Percentiles rank a stretch among this genome's conserved stretches.
These are phyloP conservation scores for Gasterosteus aculeatus DNA, from an alignment of 2,113 vertebrate species.

Conservation along the genomic window DNA sequence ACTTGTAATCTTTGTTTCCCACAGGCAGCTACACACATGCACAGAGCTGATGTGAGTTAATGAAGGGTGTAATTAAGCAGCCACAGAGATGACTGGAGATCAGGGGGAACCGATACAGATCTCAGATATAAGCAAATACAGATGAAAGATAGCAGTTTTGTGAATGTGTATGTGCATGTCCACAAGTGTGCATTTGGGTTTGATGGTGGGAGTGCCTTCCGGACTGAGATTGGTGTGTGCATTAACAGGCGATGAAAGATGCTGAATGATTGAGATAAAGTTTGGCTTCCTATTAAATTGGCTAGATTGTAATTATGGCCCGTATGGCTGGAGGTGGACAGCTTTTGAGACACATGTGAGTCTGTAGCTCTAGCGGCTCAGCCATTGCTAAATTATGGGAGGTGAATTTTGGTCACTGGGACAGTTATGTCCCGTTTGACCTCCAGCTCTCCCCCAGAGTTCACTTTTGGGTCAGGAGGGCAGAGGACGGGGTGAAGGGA, in stretches of 20 bases:
- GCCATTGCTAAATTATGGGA: conserved; percentile 63
- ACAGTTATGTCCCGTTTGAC: conserved; percentile 69
- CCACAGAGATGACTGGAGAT: conserved; percentile 74
- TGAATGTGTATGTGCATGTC: conserved; percentile 8
- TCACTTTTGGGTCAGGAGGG: conserved; percentile 69
- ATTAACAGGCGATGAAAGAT: conserved; percentile 47
- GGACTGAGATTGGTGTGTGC: conserved; percentile 42
- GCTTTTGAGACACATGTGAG: conserved; percentile 24
- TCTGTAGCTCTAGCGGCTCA: conserved; percentile 9
- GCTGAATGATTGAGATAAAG: conserved; percentile 59
- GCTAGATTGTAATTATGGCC: conserved; percentile 63
- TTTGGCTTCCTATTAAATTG: conserved; percentile 67
- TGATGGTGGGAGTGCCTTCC: conserved; percentile 25
- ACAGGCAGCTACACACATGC: conserved; percentile 54
- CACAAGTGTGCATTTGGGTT: conserved; percentile 34
- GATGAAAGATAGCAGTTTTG: conserved; percentile 70
- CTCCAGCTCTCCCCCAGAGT: conserved; percentile 55
- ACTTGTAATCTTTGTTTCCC: conserved; percentile 13
- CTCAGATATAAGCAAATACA: conserved; percentile 77
- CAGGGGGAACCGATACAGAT: conserved; percentile 75
- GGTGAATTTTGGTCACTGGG: conserved; percentile 70
- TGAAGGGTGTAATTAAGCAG: conserved; percentile 81
- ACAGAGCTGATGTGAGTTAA: conserved; percentile 75
- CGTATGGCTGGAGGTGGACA: conserved; percentile 41
- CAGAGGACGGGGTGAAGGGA: conserved; percentile 42